Evolutionary conservation across 2,113 vertebrate genomes (phyloP).

Genomic region (Syngnathus scovelli): DNA sequence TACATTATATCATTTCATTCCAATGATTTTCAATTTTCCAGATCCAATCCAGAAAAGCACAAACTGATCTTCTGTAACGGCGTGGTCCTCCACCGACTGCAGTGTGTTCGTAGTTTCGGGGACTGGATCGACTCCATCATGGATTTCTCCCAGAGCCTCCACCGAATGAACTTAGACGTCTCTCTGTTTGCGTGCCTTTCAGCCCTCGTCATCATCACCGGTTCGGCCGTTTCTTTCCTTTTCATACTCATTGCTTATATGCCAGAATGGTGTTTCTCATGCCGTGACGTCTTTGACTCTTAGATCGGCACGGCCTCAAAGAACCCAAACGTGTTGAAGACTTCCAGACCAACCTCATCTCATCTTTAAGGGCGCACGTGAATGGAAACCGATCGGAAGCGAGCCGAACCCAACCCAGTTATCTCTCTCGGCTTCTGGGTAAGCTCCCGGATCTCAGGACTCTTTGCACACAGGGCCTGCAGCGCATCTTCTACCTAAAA

Average conservation of each 20-base stretch:
- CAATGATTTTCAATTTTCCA: conserved; percentile 43
- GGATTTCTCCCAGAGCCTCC: conserved; percentile 84
- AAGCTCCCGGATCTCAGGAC: conserved; percentile 88
- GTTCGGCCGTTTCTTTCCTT: conserved; percentile 53
- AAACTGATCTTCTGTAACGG: conserved; percentile 90
- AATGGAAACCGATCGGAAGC: conserved; percentile 61
- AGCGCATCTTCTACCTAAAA: conserved; percentile 94
- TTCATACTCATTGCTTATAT: background rate
- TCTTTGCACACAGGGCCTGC: conserved; percentile 89
- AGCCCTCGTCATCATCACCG: conserved; percentile 86
- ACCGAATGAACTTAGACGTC: conserved; percentile 81
- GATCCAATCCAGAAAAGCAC: conserved; percentile 83
- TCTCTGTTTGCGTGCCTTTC: conserved; percentile 86
- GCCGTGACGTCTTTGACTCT: conserved; percentile 8
- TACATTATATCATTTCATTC: background rate
- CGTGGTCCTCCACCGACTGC: conserved; percentile 82
- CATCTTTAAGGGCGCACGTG: conserved; percentile 85
- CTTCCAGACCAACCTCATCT: conserved; percentile 84
- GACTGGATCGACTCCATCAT: conserved; percentile 91
- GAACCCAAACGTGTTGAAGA: conserved; percentile 86
- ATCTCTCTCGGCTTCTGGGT: conserved; percentile 84
- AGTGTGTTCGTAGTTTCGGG: conserved; percentile 84
- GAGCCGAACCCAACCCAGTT: conserved; percentile 73
- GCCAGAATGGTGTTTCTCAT: conserved; percentile 22
- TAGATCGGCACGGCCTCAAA: conserved; percentile 87